Conservation (phyloP, 2,888 invertebrate genomes). For the Agonopterix arenella region DNA sequence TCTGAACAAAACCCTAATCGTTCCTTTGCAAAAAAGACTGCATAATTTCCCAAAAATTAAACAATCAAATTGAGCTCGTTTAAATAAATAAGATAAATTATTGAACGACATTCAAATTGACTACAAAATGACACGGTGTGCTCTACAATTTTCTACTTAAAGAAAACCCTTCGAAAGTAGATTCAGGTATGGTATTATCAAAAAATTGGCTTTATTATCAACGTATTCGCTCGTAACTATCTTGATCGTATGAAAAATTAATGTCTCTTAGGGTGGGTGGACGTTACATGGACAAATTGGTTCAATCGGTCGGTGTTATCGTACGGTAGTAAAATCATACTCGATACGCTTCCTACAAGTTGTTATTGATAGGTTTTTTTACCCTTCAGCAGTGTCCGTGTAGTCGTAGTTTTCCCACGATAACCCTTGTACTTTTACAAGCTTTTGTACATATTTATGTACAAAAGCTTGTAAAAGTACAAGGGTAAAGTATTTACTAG, state of each 20-base stretch:
- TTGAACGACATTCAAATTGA: conserved; percentile 59
- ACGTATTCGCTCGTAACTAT: conserved; percentile 61
- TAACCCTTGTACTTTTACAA: conserved; percentile 1
- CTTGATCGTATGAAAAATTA: conserved; percentile 72
- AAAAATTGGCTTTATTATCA: conserved; percentile 74
- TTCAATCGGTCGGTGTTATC: conserved; percentile 45
- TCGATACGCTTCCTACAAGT: conserved; percentile 11
- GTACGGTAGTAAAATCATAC: conserved; percentile 28
- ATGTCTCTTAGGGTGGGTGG: conserved; percentile 49
- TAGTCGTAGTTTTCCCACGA: conserved; percentile 11
- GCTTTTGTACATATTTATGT: too few species aligned
- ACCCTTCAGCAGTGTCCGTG: conserved; percentile 3
- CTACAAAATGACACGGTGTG: conserved; percentile 57
- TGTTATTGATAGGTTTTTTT: conserved; percentile 12
- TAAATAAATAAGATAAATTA: conserved; percentile 54
- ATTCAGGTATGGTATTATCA: conserved; percentile 52
- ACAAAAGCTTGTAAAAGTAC: too few species aligned
- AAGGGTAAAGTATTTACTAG: too few species aligned
- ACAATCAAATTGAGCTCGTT: too few species aligned
- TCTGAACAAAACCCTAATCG: too few species aligned
- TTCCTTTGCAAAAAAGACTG: too few species aligned
- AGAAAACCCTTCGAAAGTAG: conserved; percentile 43
- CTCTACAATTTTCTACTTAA: conserved; percentile 55
- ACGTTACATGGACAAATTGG: conserved; percentile 56
- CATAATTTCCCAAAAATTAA: too few species aligned